Evolutionary conservation across 1,140 invertebrate species (phyloP), one percentile per base, ranked within the genome.

Genomic region (Trigoniulus corallinus): DNA sequence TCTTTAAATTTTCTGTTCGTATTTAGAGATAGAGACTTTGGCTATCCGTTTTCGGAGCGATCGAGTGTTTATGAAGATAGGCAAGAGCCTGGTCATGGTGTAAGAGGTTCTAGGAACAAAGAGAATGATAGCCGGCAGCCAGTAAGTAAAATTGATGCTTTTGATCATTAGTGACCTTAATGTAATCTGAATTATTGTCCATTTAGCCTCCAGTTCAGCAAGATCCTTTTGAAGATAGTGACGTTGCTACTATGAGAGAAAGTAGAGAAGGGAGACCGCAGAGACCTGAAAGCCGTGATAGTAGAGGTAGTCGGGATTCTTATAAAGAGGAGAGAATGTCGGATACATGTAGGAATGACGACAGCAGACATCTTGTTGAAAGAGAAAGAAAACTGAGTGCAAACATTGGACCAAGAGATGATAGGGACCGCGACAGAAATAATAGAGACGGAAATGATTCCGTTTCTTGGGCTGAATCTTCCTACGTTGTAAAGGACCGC

Each of bases 141-240:
- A 15, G 29, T 34, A 7, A 34, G 29, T 34, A 34, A 34, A 7
- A 15, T 34, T 34, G 7, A 7, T 34, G 7, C 29, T 34, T 34
- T 34, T 34, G 7, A 34, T 34, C 29, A 15, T 34, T 7, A 34
- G 15, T 34, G 29, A 7, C 15, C 40, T 24, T 49, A 47, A 50
- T 53, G 54, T 3, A 56, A 55, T 15, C 50, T 53, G 29, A 54
- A 53, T 25, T 56, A 53, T 29, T 39, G 24, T 21, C 48, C 48
- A 10, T 47, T 42, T 56, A 53, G 43, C 53, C 59, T 2, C 41
- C 60, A 46, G 57, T 61, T 12, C 62, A 64, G 43, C 61, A 71
- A 61, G 72, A 74, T 56, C 56, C 67, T 15, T 72, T 72, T 54
- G 72, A 74, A 47, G 72, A 73, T 7, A 59, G 26, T 48, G 48